A percentile compares a stretch with the other conserved stretches of the same genome.
These are phyloP conservation scores for Caenorhabditis panamensis DNA, from an alignment of 2,888 invertebrate species.

Conservation along the genomic window DNA sequence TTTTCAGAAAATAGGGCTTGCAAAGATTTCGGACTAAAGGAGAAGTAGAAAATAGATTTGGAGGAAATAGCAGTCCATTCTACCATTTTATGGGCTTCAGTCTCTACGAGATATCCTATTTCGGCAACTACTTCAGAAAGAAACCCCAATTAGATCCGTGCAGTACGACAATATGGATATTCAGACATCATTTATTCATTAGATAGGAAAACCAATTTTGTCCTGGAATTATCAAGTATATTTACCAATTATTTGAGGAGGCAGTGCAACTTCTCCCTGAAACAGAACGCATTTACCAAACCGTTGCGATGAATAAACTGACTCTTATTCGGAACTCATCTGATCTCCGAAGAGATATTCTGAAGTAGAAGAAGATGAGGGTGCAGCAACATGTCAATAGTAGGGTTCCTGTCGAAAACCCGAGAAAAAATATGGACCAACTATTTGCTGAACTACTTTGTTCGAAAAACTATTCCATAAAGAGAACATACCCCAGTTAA, in stretches of 20 bases:
- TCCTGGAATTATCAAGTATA: constrained; percentile 20
- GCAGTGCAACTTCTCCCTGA: constrained; percentile 58
- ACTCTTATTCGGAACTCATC: constrained; percentile 58
- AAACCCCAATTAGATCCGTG: background rate
- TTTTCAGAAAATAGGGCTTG: too few species aligned
- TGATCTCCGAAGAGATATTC: constrained; percentile 28
- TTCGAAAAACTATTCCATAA: background rate
- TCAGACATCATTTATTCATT: background rate
- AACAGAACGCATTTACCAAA: constrained; percentile 4
- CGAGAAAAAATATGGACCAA: constrained; percentile 57
- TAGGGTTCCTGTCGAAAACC: constrained; percentile 48
- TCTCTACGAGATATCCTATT: background rate
- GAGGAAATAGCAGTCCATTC: too few species aligned
- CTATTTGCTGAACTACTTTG: constrained; percentile 60
- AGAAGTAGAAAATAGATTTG: too few species aligned
- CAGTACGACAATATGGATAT: background rate
- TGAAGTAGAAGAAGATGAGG: constrained; percentile 38
- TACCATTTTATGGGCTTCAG: too few species aligned
- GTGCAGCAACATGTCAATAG: constrained; percentile 34
- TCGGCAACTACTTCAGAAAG: background rate
- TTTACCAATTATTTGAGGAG: constrained; percentile 58
- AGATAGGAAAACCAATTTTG: background rate
- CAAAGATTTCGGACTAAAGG: too few species aligned
- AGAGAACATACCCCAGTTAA: constrained; percentile 41
- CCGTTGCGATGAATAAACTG: constrained; percentile 1